Conservation (phyloP, 2,888 invertebrate species). For the Cephonodes hylas region DNA sequence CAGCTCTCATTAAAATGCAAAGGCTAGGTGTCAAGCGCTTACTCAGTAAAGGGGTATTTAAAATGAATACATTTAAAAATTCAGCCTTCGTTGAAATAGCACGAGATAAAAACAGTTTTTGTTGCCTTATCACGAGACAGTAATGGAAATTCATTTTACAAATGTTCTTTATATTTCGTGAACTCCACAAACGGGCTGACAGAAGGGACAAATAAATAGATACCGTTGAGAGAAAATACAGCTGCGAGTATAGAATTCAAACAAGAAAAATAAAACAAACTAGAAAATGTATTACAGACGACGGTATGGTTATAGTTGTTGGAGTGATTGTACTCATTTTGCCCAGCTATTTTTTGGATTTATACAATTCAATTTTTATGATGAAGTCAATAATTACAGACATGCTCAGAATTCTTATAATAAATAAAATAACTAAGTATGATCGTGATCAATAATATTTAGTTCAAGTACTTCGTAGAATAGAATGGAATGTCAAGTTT, state of each 20-base stretch:
- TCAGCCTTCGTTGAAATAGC: neutral
- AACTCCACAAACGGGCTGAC: neutral
- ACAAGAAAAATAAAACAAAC: neutral
- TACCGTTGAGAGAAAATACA: neutral
- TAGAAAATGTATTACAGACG: neutral
- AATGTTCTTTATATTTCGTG: constrained; percentile 2
- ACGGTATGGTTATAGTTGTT: neutral
- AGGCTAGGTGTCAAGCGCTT: constrained; percentile 5
- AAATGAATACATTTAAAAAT: neutral
- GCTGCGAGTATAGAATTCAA: neutral
- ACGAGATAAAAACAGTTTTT: constrained; percentile 1
- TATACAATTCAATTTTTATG: neutral
- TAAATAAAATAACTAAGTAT: no score
- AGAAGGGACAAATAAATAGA: constrained; percentile 1
- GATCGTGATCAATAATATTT: no score
- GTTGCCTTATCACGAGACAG: neutral
- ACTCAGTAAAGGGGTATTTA: neutral
- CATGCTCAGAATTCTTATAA: neutral
- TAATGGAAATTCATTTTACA: constrained; percentile 4
- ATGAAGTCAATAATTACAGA: neutral
- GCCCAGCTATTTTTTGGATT: neutral
- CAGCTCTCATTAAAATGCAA: neutral
- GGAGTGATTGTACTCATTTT: neutral
- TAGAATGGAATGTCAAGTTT: no score
- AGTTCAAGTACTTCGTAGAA: no score